Conservation (phyloP, 2,113 vertebrate species). For the Lota lota region DNA sequence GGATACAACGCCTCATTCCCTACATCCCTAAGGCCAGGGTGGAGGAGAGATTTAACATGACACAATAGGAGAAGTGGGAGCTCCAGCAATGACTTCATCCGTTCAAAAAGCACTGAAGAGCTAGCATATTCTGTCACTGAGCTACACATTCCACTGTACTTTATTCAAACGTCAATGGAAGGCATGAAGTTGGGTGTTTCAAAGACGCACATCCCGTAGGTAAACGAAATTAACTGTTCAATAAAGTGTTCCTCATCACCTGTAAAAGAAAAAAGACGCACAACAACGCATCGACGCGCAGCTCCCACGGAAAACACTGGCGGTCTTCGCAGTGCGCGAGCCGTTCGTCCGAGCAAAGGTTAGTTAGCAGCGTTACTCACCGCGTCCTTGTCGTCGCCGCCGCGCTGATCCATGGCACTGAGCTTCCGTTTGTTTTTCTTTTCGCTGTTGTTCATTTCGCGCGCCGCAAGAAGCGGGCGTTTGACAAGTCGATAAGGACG, state of each 20-base stretch:
- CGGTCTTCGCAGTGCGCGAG: too few relatives aligned
- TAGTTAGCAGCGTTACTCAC: slow-evolving; percentile 52
- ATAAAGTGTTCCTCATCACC: too few relatives aligned
- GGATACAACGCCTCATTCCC: background rate
- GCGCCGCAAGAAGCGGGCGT: background rate
- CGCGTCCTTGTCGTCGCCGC: slow-evolving; percentile 52
- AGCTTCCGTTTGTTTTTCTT: slow-evolving; percentile 55
- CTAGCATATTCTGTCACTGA: background rate
- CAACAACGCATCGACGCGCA: too few relatives aligned
- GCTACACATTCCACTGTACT: background rate
- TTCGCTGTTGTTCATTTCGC: slow-evolving; percentile 55
- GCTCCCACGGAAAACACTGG: too few relatives aligned
- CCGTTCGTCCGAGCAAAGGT: too few relatives aligned
- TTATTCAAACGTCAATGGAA: too few relatives aligned
- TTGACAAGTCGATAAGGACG: too few relatives aligned
- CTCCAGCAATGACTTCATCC: slow-evolving; percentile 4
- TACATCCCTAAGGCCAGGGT: background rate
- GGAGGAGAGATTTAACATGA: background rate
- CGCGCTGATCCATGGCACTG: slow-evolving; percentile 38
- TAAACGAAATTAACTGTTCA: too few relatives aligned
- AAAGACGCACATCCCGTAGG: too few relatives aligned
- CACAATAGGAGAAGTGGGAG: background rate
- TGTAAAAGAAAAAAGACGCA: too few relatives aligned
- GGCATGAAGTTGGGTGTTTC: too few relatives aligned
- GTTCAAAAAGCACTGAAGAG: background rate